Percentiles rank a stretch among this genome's conserved stretches.
phyloP scores from a whole-genome alignment of 2,888 invertebrate species.

The Morinoia aosen region DNA sequence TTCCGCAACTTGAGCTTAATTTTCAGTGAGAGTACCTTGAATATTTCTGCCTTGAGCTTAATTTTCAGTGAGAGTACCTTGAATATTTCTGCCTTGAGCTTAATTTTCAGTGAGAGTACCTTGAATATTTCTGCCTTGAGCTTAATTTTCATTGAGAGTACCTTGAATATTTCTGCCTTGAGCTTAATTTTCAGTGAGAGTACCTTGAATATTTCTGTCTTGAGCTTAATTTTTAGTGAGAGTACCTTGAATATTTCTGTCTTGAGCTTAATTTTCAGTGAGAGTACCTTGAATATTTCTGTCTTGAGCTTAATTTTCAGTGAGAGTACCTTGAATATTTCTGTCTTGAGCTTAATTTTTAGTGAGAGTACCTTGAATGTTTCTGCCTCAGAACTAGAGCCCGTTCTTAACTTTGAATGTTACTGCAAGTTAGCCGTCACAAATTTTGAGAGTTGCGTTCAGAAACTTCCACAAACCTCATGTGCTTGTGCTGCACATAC shows the following conservation, averaged over 20 bases:
- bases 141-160: background rate
- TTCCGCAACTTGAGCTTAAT: background rate
- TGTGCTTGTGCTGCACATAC: background rate
- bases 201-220: background rate
- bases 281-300: background rate
- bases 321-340: background rate
- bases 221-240: background rate
- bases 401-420: background rate
- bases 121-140: background rate
- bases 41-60: background rate
- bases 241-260: background rate
- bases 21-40: background rate
- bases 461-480: background rate
- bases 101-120: background rate
- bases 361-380: background rate
- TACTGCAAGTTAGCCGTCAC: background rate
- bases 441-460: background rate
- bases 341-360: background rate
- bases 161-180: background rate
- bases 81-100: background rate
- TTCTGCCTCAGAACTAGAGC: background rate
- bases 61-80: background rate
- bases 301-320: background rate
- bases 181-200: background rate
- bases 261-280: background rate